These are phyloP conservation scores for Diarsia dahlii DNA, from an alignment of 2,888 invertebrate species.

Conservation along the genomic window DNA sequence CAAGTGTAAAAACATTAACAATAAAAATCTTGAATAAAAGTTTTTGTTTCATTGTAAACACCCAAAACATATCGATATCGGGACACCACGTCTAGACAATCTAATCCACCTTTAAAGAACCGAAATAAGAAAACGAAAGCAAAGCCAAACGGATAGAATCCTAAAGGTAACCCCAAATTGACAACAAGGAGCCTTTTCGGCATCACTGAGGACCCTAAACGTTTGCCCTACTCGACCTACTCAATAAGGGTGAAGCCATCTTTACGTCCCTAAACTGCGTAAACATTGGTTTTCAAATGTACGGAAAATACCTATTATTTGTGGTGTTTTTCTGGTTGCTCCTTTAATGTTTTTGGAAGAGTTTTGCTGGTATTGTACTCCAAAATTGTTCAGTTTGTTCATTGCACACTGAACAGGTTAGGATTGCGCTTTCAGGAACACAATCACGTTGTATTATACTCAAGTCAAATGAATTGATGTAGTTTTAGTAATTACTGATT, in stretches of 20 bases:
- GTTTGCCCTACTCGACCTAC: constrained; percentile 26
- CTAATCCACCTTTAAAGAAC: constrained; percentile 23
- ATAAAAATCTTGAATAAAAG: not conserved
- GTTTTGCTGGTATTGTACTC: too few relatives aligned
- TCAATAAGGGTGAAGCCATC: constrained; percentile 39
- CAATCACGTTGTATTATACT: too few relatives aligned
- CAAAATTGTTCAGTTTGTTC: not conserved
- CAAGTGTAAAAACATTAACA: not conserved
- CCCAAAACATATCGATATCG: not conserved
- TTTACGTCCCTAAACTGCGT: constrained; percentile 38
- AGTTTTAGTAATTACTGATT: too few relatives aligned
- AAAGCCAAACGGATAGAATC: constrained; percentile 43
- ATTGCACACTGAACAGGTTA: not conserved
- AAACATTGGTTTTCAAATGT: constrained; percentile 37
- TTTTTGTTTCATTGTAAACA: not conserved
- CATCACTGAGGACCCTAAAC: constrained; percentile 40
- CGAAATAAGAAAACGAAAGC: constrained; percentile 41
- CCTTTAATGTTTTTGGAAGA: not conserved
- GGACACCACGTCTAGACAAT: not conserved
- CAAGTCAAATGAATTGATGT: too few relatives aligned
- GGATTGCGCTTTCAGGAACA: not conserved
- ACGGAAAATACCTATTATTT: constrained; percentile 10
- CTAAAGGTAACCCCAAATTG: constrained; percentile 58
- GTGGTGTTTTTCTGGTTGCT: not conserved
- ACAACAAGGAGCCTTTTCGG: constrained; percentile 58